Evolutionary conservation across 2,113 vertebrate species (phyloP).

Genomic region (Symphodus melops): DNA sequence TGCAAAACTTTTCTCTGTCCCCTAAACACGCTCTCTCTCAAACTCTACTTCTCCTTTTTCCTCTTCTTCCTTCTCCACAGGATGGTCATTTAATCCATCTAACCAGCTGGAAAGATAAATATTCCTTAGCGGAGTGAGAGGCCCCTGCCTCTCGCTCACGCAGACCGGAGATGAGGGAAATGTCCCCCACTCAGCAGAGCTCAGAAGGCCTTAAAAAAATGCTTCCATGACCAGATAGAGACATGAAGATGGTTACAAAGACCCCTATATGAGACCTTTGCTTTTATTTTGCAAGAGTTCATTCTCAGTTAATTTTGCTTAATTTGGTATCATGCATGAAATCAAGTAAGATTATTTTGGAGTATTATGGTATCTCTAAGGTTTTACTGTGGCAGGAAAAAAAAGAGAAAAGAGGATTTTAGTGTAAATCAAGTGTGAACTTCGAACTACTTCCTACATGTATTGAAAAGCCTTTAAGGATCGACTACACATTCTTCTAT

Average conservation of each 20-base stretch:
- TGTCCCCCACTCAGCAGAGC: slow-evolving; percentile 59
- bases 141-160: slow-evolving; percentile 72
- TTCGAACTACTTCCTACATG: background rate
- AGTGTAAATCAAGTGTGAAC: slow-evolving; percentile 8
- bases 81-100: slow-evolving; percentile 83
- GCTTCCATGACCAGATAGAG: slow-evolving; percentile 56
- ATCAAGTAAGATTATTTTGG: slow-evolving; percentile 1
- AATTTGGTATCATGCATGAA: slow-evolving; percentile 13
- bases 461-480: background rate
- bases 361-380: background rate
- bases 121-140: slow-evolving; percentile 78
- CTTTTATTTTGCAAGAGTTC: slow-evolving; percentile 17
- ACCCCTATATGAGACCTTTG: slow-evolving; percentile 10
- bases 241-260: slow-evolving; percentile 52
- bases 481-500: slow-evolving; percentile 19
- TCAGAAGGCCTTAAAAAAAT: slow-evolving; percentile 68
- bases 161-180: slow-evolving; percentile 78
- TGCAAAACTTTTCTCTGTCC: slow-evolving; percentile 60
- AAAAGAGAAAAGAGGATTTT: background rate
- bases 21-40: slow-evolving; percentile 26
- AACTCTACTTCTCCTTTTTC: slow-evolving; percentile 46
- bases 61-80: slow-evolving; percentile 63
- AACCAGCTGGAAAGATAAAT: slow-evolving; percentile 85
- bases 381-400: slow-evolving; percentile 8
- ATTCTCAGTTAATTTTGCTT: slow-evolving; percentile 15